A percentile compares a stretch with the other conserved stretches of the same genome.
These are phyloP conservation scores for Clepsis dumicolana DNA, from an alignment of 2,888 invertebrate species.

Conservation along the genomic window DNA sequence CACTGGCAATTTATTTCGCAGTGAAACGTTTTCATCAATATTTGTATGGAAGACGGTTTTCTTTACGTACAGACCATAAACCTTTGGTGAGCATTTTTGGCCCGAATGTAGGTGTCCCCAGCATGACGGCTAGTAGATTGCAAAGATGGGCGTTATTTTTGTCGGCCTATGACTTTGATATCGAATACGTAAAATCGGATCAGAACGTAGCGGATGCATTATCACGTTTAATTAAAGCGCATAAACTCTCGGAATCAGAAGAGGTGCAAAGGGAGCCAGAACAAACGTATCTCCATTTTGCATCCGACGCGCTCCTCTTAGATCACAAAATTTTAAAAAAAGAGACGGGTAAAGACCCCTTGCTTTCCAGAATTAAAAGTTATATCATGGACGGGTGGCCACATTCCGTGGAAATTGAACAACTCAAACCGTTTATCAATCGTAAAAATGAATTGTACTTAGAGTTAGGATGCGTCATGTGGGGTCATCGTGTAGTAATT, in stretches of 20 bases:
- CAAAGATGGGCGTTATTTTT: neutral
- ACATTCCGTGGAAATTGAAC: neutral
- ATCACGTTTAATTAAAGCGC: no score
- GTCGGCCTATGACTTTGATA: neutral
- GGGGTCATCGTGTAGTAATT: neutral
- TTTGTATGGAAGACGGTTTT: neutral
- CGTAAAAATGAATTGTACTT: neutral
- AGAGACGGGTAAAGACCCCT: conserved; percentile 1
- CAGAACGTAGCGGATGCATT: neutral
- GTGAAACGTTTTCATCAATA: neutral
- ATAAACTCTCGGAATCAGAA: neutral
- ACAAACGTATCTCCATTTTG: conserved; percentile 8
- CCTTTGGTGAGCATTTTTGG: neutral
- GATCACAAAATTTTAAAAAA: conserved; percentile 6
- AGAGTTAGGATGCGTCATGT: neutral
- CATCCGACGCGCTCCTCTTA: neutral
- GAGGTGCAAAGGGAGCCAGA: neutral
- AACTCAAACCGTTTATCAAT: neutral
- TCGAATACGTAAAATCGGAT: neutral
- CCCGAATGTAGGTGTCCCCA: neutral
- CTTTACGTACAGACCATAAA: neutral
- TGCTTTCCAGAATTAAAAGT: neutral
- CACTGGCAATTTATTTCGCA: neutral
- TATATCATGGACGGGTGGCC: conserved; percentile 7
- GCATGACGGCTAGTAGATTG: neutral